Evolutionary conservation across 2,888 invertebrate genomes (phyloP).

Genomic region (Scrobipalpa atriplicella): DNA sequence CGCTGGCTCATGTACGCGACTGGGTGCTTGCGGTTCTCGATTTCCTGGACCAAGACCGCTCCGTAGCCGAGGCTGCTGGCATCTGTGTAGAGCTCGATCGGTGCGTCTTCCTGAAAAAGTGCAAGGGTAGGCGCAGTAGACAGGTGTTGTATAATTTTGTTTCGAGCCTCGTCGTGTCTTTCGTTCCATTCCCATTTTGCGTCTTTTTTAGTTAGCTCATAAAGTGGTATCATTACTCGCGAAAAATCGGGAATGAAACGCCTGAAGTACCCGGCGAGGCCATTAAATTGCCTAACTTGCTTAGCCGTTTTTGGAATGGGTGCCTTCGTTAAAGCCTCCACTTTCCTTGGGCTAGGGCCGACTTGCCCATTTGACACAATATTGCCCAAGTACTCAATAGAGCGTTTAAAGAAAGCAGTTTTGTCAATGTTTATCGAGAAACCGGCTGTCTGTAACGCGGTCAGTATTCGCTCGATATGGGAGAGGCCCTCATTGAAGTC

Average conservation of each 20-base stretch:
- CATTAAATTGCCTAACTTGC: conserved; percentile 40
- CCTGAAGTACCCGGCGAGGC: conserved; percentile 37
- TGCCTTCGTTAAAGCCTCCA: conserved; percentile 43
- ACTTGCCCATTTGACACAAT: conserved; percentile 41
- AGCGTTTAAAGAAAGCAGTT: conserved; percentile 38
- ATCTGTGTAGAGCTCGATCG: conserved; percentile 35
- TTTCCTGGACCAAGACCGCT: no score
- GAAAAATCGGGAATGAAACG: conserved; percentile 39
- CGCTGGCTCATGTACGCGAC: no score
- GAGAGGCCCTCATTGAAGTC: conserved; percentile 35
- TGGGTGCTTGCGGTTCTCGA: no score
- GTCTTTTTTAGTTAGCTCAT: conserved; percentile 37
- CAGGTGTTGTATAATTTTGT: conserved; percentile 36
- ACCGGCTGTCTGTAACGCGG: conserved; percentile 39
- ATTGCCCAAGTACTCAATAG: conserved; percentile 44
- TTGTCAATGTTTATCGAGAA: conserved; percentile 45
- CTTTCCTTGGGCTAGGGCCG: conserved; percentile 41
- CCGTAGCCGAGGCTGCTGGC: conserved; percentile 39
- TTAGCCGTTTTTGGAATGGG: conserved; percentile 39
- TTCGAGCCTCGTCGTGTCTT: conserved; percentile 37
- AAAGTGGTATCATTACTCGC: conserved; percentile 36
- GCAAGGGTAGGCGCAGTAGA: conserved; percentile 40
- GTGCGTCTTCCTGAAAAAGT: conserved; percentile 28
- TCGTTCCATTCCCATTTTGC: conserved; percentile 37
- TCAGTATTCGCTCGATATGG: conserved; percentile 37